These are phyloP conservation scores for Aldrovandia affinis DNA, from an alignment of 2,797 vertebrate species.

Conservation along the genomic window DNA sequence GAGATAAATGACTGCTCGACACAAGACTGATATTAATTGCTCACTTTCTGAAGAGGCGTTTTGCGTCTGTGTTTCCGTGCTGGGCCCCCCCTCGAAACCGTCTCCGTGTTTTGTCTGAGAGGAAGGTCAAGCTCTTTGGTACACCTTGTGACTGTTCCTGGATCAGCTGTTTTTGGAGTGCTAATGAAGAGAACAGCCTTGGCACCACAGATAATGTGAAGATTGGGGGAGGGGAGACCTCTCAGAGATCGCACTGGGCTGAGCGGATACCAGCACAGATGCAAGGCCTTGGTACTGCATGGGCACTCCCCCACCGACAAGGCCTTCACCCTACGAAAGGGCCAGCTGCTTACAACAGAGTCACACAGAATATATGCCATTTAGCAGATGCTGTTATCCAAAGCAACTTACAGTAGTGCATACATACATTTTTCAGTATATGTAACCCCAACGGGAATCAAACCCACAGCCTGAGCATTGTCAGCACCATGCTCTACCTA, in stretches of 20 bases:
- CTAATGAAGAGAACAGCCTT: conserved; percentile 83
- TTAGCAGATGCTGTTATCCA: no score
- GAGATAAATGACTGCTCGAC: background rate
- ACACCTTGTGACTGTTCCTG: conserved; percentile 80
- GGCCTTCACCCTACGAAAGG: conserved; percentile 63
- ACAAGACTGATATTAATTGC: background rate
- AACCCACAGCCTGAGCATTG: no score
- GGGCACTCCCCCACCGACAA: conserved; percentile 67
- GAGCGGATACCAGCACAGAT: conserved; percentile 63
- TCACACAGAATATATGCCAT: no score
- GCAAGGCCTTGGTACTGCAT: conserved; percentile 73
- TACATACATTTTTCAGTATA: no score
- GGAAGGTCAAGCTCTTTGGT: conserved; percentile 82
- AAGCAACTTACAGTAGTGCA: no score
- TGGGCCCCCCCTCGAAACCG: conserved; percentile 67
- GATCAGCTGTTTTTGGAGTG: conserved; percentile 81
- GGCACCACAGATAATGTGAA: conserved; percentile 82
- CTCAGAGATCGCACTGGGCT: background rate
- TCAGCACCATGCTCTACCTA: no score
- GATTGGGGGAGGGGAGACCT: background rate
- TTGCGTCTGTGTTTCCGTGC: conserved; percentile 10
- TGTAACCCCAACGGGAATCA: no score
- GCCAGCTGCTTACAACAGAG: conserved; percentile 33
- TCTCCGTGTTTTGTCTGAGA: conserved; percentile 85
- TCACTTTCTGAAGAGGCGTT: background rate